Evolutionary conservation across 1,140 invertebrate species (phyloP).

Genomic region (Melipona quadrifasciata): DNA sequence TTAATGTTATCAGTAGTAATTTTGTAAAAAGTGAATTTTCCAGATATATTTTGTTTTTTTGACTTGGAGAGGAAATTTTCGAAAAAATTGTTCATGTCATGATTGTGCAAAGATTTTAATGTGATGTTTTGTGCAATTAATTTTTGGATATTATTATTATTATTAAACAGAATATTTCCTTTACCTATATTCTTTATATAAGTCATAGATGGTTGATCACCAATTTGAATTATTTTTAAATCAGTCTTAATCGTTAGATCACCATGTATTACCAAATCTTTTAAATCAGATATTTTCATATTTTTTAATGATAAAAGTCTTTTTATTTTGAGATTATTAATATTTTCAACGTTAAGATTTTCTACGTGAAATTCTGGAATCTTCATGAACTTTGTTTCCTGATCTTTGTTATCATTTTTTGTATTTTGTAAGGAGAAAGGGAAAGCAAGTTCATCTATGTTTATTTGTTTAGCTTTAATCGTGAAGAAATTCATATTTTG

Average conservation of each 20-base stretch:
- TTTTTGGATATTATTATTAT: slow-evolving; percentile 6
- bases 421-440: slow-evolving; percentile 21
- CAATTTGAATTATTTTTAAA: slow-evolving; percentile 50
- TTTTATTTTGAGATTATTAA: slow-evolving; percentile 35
- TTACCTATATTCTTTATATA: slow-evolving; percentile 53
- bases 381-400: slow-evolving; percentile 27
- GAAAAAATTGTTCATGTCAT: slow-evolving; percentile 48
- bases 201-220: background rate
- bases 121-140: slow-evolving; percentile 57
- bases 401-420: slow-evolving; percentile 19
- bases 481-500: slow-evolving; percentile 9
- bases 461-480: slow-evolving; percentile 33
- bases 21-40: slow-evolving; percentile 35
- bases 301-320: slow-evolving; percentile 1
- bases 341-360: slow-evolving; percentile 46
- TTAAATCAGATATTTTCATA: background rate
- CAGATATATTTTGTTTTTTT: slow-evolving; percentile 47
- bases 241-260: slow-evolving; percentile 53
- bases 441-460: slow-evolving; percentile 47
- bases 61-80: slow-evolving; percentile 55
- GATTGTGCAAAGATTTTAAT: slow-evolving; percentile 38
- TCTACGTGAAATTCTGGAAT: slow-evolving; percentile 41
- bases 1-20: slow-evolving; percentile 51
- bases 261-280: slow-evolving; percentile 56
- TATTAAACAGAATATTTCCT: slow-evolving; percentile 44